Base-by-base conservation (phyloP, 2,113 vertebrate genomes). In the Ceyx margarethae region DNA sequence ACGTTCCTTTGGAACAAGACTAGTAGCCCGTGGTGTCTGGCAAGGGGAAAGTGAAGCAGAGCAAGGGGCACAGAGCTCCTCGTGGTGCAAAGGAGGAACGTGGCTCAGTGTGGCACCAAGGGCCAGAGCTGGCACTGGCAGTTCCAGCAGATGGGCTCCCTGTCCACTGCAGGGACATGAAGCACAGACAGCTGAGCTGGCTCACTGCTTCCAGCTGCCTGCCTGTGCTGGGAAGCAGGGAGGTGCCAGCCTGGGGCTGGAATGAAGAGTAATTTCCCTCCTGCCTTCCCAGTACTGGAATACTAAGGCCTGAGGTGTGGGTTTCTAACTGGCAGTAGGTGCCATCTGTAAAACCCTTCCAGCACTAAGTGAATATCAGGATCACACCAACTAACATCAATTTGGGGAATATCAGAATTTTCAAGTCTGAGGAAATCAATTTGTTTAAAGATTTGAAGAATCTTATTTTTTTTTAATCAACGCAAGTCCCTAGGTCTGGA, bases 11-110 rank as follows among this genome's bases (percentile, higher is more conserved):
- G 37, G 81, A 25, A 61, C 60, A 51, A 85, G 5, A 7, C 20
- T 20, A 46, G 11, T 33, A 37, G 46, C 25, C n/a, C 23, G 19
- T 18, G 21, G 1, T 3, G 5, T 13, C 53, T 87, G 54, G 20
- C 56, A 81, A 75, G 26, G 17, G 35, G 64, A 71, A 87, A 81
- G 5, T 4, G 54, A 22, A 67, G 48, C 29, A 50, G 89, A 91
- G 72, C 42, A 73, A 62, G 28, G 19, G 62, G 15, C 22, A 14
- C 45, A 73, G 45, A 60, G 20, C 15, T 21, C 37, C 19, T 6
- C 43, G 1, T 6, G 3, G 22, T 0, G 1, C 12, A 3, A 77
- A 48, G 0, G 5, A 25, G 51, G 19, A 28, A 33, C 0, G 4
- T 16, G 15, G 13, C 3, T 48, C 37, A 14, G 28, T 0, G 0